These are phyloP conservation scores for Crambe crambe DNA, from an alignment of 37 sponge, comb jelly and placozoan species.

Conservation along the genomic window DNA sequence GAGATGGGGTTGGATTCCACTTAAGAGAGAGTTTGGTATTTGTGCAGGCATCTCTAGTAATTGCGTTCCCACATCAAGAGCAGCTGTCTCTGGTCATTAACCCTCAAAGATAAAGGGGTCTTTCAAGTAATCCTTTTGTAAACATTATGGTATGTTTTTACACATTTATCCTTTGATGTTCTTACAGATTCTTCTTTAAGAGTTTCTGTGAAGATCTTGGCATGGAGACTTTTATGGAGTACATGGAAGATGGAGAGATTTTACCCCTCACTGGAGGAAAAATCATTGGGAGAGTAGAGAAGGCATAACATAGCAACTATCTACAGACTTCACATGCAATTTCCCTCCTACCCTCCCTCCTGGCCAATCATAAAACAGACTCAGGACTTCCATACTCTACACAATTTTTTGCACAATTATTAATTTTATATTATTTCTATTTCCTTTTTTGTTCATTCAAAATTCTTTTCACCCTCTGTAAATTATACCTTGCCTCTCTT, in stretches of 20 bases:
- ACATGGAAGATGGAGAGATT: conserved; percentile 27
- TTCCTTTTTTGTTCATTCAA: no score
- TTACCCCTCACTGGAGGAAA: conserved; percentile 22
- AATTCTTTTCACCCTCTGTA: neutral
- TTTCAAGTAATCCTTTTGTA: no score
- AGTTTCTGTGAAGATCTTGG: conserved; percentile 30
- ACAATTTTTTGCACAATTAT: neutral
- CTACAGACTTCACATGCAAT: neutral
- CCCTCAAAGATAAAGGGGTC: no score
- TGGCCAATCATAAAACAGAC: neutral
- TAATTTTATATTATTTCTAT: no score
- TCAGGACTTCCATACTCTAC: no score
- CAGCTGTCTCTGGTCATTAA: neutral
- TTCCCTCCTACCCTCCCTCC: neutral
- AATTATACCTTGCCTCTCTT: neutral
- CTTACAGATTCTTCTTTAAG: conserved; percentile 60
- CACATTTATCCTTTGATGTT: neutral
- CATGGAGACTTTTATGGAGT: conserved; percentile 45
- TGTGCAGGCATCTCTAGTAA: neutral
- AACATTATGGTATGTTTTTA: neutral
- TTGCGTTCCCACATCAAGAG: neutral
- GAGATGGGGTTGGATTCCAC: neutral
- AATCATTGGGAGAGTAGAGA: conserved; percentile 56
- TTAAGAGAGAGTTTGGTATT: neutral
- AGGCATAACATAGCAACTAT: neutral